Percentiles rank a stretch among this genome's conserved stretches.
These are phyloP conservation scores for Cryptotis parvus DNA, from an alignment of 2,113 vertebrate species.

Conservation along the genomic window DNA sequence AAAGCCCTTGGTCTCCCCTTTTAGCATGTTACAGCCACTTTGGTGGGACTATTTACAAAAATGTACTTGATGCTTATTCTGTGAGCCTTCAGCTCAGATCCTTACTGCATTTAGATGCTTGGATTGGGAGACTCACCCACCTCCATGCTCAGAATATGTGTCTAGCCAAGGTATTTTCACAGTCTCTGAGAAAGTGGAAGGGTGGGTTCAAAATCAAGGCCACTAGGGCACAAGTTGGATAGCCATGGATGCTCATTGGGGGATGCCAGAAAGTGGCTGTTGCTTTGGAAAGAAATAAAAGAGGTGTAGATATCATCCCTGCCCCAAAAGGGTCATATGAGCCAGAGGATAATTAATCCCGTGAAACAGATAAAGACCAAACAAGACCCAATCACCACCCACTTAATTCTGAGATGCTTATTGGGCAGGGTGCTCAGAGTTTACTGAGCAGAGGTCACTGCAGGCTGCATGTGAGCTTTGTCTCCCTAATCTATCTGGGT, in stretches of 20 bases:
- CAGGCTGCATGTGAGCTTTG: not conserved
- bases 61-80: not conserved
- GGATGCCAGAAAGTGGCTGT: not conserved
- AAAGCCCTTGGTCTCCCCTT: constrained; percentile 51
- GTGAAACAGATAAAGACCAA: constrained; percentile 33
- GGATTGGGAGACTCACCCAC: not conserved
- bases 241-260: not conserved
- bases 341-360: not conserved
- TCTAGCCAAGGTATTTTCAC: constrained; percentile 2
- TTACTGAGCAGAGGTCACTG: not conserved
- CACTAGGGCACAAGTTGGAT: not conserved
- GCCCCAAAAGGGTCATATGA: not conserved
- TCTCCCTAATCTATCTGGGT: not conserved
- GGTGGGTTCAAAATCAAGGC: not conserved
- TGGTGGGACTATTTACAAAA: not conserved
- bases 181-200: not conserved
- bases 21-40: not conserved
- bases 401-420: not conserved
- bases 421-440: not conserved
- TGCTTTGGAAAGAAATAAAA: constrained; percentile 39
- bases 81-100: not conserved
- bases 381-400: not conserved
- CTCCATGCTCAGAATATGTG: not conserved
- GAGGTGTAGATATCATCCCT: not conserved
- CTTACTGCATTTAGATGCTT: too few relatives aligned